Evolutionary conservation across 2,888 invertebrate species (phyloP).

Genomic region (Erynnis tages): DNA sequence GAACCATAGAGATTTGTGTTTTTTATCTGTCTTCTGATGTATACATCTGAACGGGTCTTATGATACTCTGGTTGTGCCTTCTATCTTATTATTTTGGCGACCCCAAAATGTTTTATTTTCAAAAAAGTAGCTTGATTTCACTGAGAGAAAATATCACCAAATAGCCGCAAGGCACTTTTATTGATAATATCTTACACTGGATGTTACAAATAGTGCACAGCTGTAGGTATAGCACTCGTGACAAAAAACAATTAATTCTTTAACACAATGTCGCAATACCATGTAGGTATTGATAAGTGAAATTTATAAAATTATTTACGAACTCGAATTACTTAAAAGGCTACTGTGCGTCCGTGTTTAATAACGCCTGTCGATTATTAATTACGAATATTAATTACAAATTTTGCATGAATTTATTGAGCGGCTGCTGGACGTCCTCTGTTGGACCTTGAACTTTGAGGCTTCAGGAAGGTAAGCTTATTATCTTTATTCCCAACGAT

Average conservation of each 20-base stretch:
- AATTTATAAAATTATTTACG: constrained; percentile 24
- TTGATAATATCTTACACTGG: no score
- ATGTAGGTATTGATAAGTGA: constrained; percentile 10
- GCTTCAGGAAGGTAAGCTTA: background rate
- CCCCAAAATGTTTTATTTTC: no score
- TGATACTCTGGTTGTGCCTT: no score
- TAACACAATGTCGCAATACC: constrained; percentile 5
- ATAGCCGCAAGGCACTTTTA: no score
- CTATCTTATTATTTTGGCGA: no score
- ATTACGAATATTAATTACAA: constrained; percentile 24
- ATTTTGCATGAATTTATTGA: constrained; percentile 13
- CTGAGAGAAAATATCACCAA: no score
- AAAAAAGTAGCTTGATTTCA: no score
- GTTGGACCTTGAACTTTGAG: constrained; percentile 28
- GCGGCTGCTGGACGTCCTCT: constrained; percentile 8
- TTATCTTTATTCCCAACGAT: no score
- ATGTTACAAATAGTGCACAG: background rate
- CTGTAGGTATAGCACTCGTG: no score
- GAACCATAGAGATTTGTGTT: no score
- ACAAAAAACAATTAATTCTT: background rate
- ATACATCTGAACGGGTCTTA: no score
- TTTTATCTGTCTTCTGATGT: no score
- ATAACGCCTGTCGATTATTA: constrained; percentile 19
- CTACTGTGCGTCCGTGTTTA: constrained; percentile 20
- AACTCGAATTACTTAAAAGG: constrained; percentile 18